Percentiles rank a stretch among this genome's conserved stretches.
Evolutionary conservation across 2,797 vertebrate genomes (phyloP).

Genomic region (Mus spretus): DNA sequence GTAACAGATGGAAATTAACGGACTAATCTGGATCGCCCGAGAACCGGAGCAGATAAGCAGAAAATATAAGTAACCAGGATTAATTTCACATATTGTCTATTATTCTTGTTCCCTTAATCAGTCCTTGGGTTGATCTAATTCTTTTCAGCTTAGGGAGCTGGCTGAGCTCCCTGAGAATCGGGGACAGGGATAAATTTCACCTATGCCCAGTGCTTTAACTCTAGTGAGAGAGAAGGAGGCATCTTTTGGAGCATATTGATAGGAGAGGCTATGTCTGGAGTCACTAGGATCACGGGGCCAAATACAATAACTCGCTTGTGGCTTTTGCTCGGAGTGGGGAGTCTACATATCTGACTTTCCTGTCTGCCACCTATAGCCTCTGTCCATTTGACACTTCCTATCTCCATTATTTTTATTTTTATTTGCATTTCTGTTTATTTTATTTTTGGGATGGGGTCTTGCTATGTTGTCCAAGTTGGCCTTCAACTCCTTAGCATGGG

Average conservation of each 20-base stretch:
- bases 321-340: background rate
- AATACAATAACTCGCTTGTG: background rate
- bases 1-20: slow-evolving; percentile 44
- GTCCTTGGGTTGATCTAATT: slow-evolving; percentile 86
- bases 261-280: background rate
- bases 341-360: background rate
- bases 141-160: slow-evolving; percentile 84
- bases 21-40: slow-evolving; percentile 50
- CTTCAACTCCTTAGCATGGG: background rate
- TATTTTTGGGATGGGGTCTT: background rate
- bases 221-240: slow-evolving; percentile 15
- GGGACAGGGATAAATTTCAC: slow-evolving; percentile 46
- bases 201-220: slow-evolving; percentile 27
- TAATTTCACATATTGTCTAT: slow-evolving; percentile 84
- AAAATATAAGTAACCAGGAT: slow-evolving; percentile 80
- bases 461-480: background rate
- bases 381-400: background rate
- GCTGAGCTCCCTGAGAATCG: slow-evolving; percentile 76
- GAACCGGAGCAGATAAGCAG: slow-evolving; percentile 81
- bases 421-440: background rate
- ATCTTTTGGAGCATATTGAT: slow-evolving; percentile 14
- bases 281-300: background rate
- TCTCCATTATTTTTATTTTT: background rate
- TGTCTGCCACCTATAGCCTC: background rate
- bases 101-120: slow-evolving; percentile 84